Evolutionary conservation across 2,797 vertebrate species (phyloP), one percentile per base, ranked within the genome.

Genomic region (Epinephelus awoara): DNA sequence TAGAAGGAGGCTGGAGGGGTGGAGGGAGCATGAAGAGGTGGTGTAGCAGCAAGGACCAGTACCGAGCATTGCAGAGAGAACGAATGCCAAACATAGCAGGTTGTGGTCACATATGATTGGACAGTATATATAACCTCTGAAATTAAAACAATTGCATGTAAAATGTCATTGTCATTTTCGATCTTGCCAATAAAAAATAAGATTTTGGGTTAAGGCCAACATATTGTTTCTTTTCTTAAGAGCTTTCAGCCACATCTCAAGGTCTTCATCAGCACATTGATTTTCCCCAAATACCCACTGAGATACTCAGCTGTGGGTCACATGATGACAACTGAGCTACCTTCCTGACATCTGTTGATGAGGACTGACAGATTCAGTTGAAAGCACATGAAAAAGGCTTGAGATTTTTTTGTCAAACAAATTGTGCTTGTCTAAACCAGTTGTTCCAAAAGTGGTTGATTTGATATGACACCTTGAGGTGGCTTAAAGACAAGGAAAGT

Each of bases 1-100:
- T 46, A 46, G 49, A 55, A 64, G 47, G 65, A 64, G 75, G 34
- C 64, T 58, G n/a, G 38, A 67, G 81, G 67, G 64, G 46, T 23
- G 29, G 56, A 49, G 40, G 38, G 23, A 44, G 55, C 14, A 34
- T 27, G 4, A n/a, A 27, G 62, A 50, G 19, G 49, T 2, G 38
- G 19, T 67, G 42, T 2, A 54, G 64, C 14, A 56, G 40, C 15
- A 34, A 50, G 29, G 52, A 73, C 67, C 50, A 52, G 27, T 50
- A 67, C 42, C 61, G 54, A 61, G 73, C 50, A 12, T 19, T 10
- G 58, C 38, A 57, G 49, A 52, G 23, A n/a, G 29, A 56, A 67
- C 11, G 23, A 54, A 25, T 5, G n/a, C 6, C 27, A 49, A 6
- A 40, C 4, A 14, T 49, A 25, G 27, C 52, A 77, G 50, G 23